Base-by-base conservation (phyloP, 2,113 vertebrate species). In the Donacobius atricapilla region DNA sequence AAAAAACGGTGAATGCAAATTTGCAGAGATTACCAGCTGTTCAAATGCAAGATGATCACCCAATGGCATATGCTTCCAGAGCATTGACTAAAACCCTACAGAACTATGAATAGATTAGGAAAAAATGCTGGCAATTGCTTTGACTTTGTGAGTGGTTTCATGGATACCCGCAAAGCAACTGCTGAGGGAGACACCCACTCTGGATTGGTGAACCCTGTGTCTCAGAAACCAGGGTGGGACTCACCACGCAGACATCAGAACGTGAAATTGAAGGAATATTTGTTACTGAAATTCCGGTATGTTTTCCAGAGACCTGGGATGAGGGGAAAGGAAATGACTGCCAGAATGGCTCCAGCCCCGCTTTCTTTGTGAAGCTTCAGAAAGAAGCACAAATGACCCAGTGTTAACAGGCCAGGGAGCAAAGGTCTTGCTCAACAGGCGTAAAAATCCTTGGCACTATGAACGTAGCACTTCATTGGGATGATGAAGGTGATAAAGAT, bases 41-140 rank as follows among this genome's bases (percentile, higher is more conserved):
- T 94, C 90, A 65, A 50, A 89, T 69, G 90, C 94, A 97, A 97
- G 96, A 92, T 58, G 94, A 96, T 97, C 95, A 78, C 86, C 76
- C 86, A 69, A 86, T 65, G 87, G 89, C 72, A 81, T 69, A 89
- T 70, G 58, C 64, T 94, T 72, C 90, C 78, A 89, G 40, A 95
- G 80, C 89, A 83, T 82, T 85, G 86, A 88, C 78, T 87, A 84
- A 90, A 93, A 33, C 48, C 83, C 83, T 61, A 71, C 60, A 95
- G 78, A 94, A 94, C 78, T 87, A 69, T 92, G 96, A 96, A 95
- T 54, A 97, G 96, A 92, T 96, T 92, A 91, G 93, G 93, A 91
- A 96, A 97, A 97, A 93, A 97, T 95, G 90, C 82, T 87, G 64
- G 90, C 66, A 93, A 92, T 90, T 60, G 40, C 93, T 90, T 77